A percentile compares a stretch with the other conserved stretches of the same genome.
Evolutionary conservation across 2,113 vertebrate genomes (phyloP).

Genomic region (Pipra filicauda): DNA sequence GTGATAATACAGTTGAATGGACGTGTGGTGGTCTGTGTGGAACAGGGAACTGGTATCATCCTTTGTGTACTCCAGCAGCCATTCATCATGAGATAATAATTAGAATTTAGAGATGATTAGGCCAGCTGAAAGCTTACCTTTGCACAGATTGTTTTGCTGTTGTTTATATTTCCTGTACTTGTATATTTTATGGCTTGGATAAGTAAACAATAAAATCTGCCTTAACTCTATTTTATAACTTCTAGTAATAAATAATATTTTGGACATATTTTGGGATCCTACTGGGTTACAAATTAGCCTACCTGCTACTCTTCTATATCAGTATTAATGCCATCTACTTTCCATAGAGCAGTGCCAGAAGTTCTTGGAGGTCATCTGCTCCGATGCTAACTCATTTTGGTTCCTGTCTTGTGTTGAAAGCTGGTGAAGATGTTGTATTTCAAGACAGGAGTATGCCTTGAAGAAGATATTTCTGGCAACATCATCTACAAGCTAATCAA

Average conservation of each 20-base stretch:
- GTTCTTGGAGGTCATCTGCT: constrained; percentile 1
- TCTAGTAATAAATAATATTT: constrained; percentile 24
- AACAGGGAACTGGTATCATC: not conserved
- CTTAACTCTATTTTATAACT: constrained; percentile 8
- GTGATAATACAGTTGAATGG: not conserved
- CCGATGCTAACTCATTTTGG: rapidly evolving
- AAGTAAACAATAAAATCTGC: constrained; percentile 42
- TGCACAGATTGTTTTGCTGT: constrained; percentile 18
- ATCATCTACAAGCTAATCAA: not conserved
- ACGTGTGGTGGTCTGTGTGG: not conserved
- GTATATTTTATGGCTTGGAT: constrained; percentile 32
- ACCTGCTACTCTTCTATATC: not conserved
- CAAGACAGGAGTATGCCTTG: not conserved
- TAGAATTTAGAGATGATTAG: constrained; percentile 20
- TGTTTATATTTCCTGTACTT: constrained; percentile 53
- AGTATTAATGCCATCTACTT: constrained; percentile 27
- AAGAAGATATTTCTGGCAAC: constrained; percentile 12
- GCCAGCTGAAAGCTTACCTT: not conserved
- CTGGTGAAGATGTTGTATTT: not conserved
- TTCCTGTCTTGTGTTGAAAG: not conserved
- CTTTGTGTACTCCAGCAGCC: not conserved
- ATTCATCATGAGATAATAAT: not conserved
- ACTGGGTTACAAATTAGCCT: not conserved
- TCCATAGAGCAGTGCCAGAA: not conserved
- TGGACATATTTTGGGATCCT: not conserved